Evolutionary conservation across 2,888 invertebrate species (phyloP).

Genomic region (Amphipoea lucens): DNA sequence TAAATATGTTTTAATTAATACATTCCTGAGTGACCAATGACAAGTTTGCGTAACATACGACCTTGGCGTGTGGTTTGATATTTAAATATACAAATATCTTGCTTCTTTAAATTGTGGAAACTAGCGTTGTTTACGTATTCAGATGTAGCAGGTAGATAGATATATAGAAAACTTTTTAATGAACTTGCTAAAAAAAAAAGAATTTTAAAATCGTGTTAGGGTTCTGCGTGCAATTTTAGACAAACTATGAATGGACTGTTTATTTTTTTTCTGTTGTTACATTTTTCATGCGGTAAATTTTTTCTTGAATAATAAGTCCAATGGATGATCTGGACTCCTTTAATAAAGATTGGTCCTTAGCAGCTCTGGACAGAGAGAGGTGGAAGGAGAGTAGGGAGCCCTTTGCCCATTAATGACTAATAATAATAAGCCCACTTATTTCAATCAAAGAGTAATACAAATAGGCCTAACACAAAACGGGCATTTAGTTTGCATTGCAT

Average conservation of each 20-base stretch:
- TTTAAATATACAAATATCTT: constrained; percentile 54
- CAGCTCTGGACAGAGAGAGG: no score
- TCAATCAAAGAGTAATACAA: not conserved
- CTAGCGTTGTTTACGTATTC: not conserved
- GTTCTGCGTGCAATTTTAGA: not conserved
- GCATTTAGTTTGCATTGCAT: not conserved
- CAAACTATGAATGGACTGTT: not conserved
- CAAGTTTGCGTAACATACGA: constrained; percentile 61
- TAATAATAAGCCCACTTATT: not conserved
- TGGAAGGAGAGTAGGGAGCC: no score
- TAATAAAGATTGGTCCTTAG: no score
- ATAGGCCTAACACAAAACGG: not conserved
- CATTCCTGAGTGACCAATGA: constrained; percentile 58
- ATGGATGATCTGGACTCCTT: no score
- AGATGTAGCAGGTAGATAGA: not conserved
- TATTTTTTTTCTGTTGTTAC: not conserved
- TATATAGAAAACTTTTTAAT: not conserved
- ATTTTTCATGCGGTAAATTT: not conserved
- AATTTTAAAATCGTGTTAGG: not conserved
- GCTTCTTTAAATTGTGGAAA: constrained; percentile 29
- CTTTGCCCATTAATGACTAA: no score
- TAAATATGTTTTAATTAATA: constrained; percentile 61
- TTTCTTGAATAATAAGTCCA: not conserved
- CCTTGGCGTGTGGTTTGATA: constrained; percentile 57
- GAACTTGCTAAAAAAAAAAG: not conserved